These are phyloP conservation scores for Notodonta ziczac DNA, from an alignment of 2,888 invertebrate species.

Conservation along the genomic window DNA sequence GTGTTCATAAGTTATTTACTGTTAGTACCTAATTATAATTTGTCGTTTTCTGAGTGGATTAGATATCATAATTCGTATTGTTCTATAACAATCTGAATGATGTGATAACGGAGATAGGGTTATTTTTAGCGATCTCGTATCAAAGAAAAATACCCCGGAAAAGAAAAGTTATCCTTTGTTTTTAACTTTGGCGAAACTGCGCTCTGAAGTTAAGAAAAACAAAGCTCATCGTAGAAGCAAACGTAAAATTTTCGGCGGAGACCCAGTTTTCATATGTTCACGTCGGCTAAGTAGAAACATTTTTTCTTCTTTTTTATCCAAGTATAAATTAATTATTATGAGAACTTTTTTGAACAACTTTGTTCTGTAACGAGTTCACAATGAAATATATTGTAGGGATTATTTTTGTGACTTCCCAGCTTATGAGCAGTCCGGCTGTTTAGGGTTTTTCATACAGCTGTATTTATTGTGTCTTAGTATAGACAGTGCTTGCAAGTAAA, in stretches of 20 bases:
- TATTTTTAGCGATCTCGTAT: constrained; percentile 15
- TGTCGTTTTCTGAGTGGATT: no score
- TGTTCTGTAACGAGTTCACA: neutral
- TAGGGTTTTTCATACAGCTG: no score
- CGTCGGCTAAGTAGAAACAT: neutral
- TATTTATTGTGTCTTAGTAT: no score
- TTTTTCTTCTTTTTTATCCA: neutral
- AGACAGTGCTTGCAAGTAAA: no score
- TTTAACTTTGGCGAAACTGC: neutral
- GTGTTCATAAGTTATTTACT: no score
- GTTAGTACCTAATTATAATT: no score
- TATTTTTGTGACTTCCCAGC: neutral
- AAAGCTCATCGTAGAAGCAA: neutral
- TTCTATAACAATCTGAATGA: no score
- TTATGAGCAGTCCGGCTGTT: no score
- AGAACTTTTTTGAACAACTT: neutral
- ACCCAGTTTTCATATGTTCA: constrained; percentile 4
- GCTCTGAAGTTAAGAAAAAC: neutral
- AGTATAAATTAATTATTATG: constrained; percentile 2
- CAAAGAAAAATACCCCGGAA: neutral
- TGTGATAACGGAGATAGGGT: neutral
- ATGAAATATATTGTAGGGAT: neutral
- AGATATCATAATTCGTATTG: neutral
- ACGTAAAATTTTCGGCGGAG: neutral
- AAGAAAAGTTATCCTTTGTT: neutral